Evolutionary conservation across 2,888 invertebrate species (phyloP).

Genomic region (Himalopsyche kuldschensis): DNA sequence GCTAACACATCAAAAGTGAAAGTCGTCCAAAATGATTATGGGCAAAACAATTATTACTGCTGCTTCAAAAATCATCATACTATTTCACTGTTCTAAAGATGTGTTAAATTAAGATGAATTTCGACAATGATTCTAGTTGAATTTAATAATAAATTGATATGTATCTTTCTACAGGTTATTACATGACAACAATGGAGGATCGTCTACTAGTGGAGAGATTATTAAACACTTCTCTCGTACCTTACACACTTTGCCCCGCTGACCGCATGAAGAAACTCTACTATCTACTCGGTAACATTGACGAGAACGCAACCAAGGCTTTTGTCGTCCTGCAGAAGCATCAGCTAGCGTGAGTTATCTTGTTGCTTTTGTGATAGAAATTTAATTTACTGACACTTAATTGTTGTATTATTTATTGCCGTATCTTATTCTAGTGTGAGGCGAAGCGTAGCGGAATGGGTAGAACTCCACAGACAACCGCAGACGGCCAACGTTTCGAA

Average conservation of each 20-base stretch:
- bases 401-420: neutral
- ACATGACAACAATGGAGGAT: constrained; percentile 87
- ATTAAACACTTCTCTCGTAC: constrained; percentile 91
- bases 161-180: constrained; percentile 50
- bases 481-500: constrained; percentile 69
- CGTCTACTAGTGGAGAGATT: constrained; percentile 88
- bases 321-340: constrained; percentile 87
- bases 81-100: too few species aligned
- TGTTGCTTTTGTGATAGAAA: too few species aligned
- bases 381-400: constrained; percentile 3
- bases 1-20: too few species aligned
- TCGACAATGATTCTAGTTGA: too few species aligned
- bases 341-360: constrained; percentile 66
- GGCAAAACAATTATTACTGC: too few species aligned
- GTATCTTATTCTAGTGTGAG: constrained; percentile 61
- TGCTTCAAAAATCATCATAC: too few species aligned
- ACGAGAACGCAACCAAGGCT: constrained; percentile 88
- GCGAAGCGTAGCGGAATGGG: constrained; percentile 82
- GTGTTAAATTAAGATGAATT: too few species aligned
- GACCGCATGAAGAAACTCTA: constrained; percentile 93
- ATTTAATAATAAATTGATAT: neutral
- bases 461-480: constrained; percentile 78
- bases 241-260: constrained; percentile 82
- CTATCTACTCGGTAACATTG: constrained; percentile 88
- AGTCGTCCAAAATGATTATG: too few species aligned